Conservation (phyloP, 92 coral and sea anemone genomes). For the Porites cylindrica region DNA sequence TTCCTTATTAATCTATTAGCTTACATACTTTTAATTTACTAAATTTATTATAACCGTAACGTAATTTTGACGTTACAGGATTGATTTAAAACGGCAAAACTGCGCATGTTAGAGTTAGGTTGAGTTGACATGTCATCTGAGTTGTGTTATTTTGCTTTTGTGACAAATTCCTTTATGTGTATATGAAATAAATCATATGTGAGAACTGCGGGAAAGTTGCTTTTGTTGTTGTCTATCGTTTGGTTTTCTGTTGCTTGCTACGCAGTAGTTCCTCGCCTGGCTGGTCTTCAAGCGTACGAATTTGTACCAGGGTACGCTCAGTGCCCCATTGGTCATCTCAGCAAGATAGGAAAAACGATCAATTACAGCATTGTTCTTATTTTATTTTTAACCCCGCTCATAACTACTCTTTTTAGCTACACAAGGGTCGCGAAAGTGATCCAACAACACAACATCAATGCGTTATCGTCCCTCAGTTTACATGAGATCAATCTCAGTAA, state of each 20-base stretch:
- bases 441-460: slow-evolving; percentile 5
- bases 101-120: no score
- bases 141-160: no score
- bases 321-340: slow-evolving; percentile 14
- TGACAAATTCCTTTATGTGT: no score
- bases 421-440: neutral
- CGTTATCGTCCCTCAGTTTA: neutral
- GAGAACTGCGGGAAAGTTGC: no score
- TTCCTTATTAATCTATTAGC: no score
- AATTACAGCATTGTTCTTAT: neutral
- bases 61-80: no score
- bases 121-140: no score
- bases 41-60: no score
- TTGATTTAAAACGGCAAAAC: no score
- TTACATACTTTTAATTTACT: no score
- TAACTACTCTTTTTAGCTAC: slow-evolving; percentile 3
- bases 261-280: neutral
- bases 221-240: neutral
- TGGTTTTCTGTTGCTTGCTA: slow-evolving; percentile 19
- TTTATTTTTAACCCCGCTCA: slow-evolving; percentile 2
- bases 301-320: slow-evolving; percentile 37
- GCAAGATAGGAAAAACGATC: neutral
- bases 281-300: neutral
- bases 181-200: no score
- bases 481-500: slow-evolving; percentile 18